Conservation (phyloP, 2,797 vertebrate genomes). For the Chelon labrosus region DNA sequence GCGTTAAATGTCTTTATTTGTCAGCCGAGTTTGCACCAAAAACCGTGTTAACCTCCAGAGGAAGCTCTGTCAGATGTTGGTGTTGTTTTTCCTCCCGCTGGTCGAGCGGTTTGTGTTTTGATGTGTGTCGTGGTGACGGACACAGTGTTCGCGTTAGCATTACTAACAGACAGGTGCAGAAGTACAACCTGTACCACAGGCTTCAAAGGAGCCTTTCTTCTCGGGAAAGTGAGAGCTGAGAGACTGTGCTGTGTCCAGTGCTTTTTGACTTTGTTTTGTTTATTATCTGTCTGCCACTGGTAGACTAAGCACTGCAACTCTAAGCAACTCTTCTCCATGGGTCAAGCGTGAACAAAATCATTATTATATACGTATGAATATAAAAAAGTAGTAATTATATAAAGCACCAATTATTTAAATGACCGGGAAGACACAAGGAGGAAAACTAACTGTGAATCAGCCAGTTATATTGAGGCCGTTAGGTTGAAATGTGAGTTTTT, state of each 20-base stretch:
- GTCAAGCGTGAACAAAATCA: neutral
- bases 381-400: neutral
- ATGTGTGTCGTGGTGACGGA: conserved; percentile 27
- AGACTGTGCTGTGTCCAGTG: conserved; percentile 9
- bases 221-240: conserved; percentile 20
- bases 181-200: conserved; percentile 15
- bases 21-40: conserved; percentile 38
- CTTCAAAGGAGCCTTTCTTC: conserved; percentile 61
- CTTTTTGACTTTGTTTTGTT: neutral
- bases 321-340: neutral
- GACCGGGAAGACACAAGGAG: neutral
- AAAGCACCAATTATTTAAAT: neutral
- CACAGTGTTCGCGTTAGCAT: conserved; percentile 21
- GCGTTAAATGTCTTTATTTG: conserved; percentile 29
- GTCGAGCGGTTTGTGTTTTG: conserved; percentile 46
- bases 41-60: conserved; percentile 32
- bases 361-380: neutral
- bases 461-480: neutral
- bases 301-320: neutral
- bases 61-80: conserved; percentile 46
- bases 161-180: conserved; percentile 32
- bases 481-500: neutral
- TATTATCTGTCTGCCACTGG: neutral
- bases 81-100: conserved; percentile 32
- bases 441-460: neutral